phyloP scores from a whole-genome alignment of 2,888 invertebrate species.

The Neoascia interrupta region DNA sequence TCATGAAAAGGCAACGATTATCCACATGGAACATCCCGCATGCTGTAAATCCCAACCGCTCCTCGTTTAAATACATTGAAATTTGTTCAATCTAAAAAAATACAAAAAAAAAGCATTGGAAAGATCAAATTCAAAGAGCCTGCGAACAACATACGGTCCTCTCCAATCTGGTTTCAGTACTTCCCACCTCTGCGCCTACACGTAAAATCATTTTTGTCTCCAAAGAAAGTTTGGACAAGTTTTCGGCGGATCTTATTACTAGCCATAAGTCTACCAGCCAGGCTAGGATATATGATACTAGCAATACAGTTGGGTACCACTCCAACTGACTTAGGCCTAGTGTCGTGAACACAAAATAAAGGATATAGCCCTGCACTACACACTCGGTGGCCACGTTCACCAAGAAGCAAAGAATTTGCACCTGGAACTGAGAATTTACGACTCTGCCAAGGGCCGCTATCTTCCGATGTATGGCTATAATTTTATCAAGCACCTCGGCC shows the following conservation, averaged over 20 bases:
- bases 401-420: slow-evolving; percentile 73
- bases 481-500: slow-evolving; percentile 70
- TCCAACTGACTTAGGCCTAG: not conserved
- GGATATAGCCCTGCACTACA: slow-evolving; percentile 73
- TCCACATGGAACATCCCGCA: slow-evolving; percentile 50
- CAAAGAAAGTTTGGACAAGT: slow-evolving; percentile 19
- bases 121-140: too few species aligned
- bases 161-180: slow-evolving; percentile 40
- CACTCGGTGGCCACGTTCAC: slow-evolving; percentile 71
- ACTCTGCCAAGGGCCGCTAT: slow-evolving; percentile 68
- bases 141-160: slow-evolving; percentile 21
- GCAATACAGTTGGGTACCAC: too few species aligned
- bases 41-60: slow-evolving; percentile 11
- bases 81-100: slow-evolving; percentile 58
- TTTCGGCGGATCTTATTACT: slow-evolving; percentile 55
- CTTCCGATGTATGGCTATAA: slow-evolving; percentile 70
- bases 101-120: not conserved
- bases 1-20: slow-evolving; percentile 42
- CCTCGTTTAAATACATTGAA: slow-evolving; percentile 26
- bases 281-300: slow-evolving; percentile 50
- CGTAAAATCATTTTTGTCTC: slow-evolving; percentile 40
- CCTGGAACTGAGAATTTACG: slow-evolving; percentile 69
- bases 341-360: slow-evolving; percentile 71
- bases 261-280: slow-evolving; percentile 68
- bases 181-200: slow-evolving; percentile 2